A percentile compares a stretch with the other conserved stretches of the same genome.
Conservation (phyloP, 2,113 vertebrate species). For the zebrafish (Danio rerio) region DNA sequence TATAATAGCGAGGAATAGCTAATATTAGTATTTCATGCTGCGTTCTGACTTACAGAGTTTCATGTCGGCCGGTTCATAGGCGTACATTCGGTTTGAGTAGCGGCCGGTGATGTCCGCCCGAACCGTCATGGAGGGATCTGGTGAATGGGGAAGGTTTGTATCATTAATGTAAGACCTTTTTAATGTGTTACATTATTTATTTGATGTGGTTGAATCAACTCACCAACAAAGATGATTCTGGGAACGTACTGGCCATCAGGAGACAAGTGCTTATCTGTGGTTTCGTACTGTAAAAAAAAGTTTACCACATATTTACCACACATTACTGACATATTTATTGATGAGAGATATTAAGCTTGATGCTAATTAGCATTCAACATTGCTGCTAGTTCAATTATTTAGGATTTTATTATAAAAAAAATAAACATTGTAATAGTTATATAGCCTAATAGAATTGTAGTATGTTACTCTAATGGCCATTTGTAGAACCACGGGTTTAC, state of each 20-base stretch:
- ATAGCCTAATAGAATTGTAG: neutral
- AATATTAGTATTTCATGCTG: neutral
- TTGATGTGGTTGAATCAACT: slow-evolving; percentile 66
- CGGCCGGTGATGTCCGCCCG: slow-evolving; percentile 92
- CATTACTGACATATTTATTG: neutral
- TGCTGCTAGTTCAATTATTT: too few species aligned
- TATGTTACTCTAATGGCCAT: too few species aligned
- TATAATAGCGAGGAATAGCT: neutral
- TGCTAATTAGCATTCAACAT: too few species aligned
- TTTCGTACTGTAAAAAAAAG: slow-evolving; percentile 85
- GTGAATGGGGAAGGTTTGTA: neutral
- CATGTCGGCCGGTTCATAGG: slow-evolving; percentile 87
- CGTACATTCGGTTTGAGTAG: slow-evolving; percentile 91
- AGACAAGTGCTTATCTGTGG: slow-evolving; percentile 91
- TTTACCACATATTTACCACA: neutral
- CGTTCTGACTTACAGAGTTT: slow-evolving; percentile 81
- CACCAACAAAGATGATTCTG: slow-evolving; percentile 92
- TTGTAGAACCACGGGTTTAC: too few species aligned
- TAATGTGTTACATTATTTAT: neutral
- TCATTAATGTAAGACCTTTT: neutral
- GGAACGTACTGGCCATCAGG: slow-evolving; percentile 96
- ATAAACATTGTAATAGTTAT: too few species aligned
- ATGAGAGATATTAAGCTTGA: too few species aligned
- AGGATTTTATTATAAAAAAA: too few species aligned
- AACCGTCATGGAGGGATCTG: slow-evolving; percentile 95